A percentile compares a stretch with the other conserved stretches of the same genome.
These are phyloP conservation scores for Bombus turneri DNA, from an alignment of 1,140 invertebrate genomes.

Conservation along the genomic window DNA sequence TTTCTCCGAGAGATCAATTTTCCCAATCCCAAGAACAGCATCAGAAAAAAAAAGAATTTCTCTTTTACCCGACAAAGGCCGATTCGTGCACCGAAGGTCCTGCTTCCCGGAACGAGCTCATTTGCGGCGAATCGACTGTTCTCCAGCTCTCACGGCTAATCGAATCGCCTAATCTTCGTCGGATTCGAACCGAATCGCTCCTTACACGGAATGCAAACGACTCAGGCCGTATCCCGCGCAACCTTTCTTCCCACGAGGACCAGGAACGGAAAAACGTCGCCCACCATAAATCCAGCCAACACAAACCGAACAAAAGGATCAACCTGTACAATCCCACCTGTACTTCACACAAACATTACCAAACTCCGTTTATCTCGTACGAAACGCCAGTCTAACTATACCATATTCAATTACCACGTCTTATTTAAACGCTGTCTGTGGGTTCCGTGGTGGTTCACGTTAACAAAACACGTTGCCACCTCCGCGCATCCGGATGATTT, in stretches of 20 bases:
- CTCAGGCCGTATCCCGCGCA: not conserved
- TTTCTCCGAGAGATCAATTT: not conserved
- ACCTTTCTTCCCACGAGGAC: not conserved
- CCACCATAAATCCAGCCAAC: not conserved
- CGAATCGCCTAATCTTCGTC: constrained; percentile 48
- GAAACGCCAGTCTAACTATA: not conserved
- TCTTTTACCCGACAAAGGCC: not conserved
- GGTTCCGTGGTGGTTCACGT: not conserved
- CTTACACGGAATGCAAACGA: constrained; percentile 56
- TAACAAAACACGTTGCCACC: constrained; percentile 9
- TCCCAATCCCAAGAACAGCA: not conserved
- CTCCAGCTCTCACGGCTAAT: constrained; percentile 47
- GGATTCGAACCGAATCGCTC: constrained; percentile 35
- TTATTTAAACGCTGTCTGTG: not conserved
- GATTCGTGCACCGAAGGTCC: not conserved
- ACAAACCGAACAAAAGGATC: not conserved
- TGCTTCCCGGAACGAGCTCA: constrained; percentile 51
- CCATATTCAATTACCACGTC: constrained; percentile 9
- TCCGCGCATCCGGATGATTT: constrained; percentile 49
- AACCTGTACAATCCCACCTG: not conserved
- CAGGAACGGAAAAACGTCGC: too few relatives aligned
- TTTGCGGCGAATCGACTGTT: constrained; percentile 45
- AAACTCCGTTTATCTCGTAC: too few relatives aligned
- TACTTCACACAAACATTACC: not conserved
- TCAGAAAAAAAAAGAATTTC: not conserved